Evolutionary conservation across 1,140 invertebrate genomes (phyloP).

Genomic region (Mycetomoellerius zeteki): DNA sequence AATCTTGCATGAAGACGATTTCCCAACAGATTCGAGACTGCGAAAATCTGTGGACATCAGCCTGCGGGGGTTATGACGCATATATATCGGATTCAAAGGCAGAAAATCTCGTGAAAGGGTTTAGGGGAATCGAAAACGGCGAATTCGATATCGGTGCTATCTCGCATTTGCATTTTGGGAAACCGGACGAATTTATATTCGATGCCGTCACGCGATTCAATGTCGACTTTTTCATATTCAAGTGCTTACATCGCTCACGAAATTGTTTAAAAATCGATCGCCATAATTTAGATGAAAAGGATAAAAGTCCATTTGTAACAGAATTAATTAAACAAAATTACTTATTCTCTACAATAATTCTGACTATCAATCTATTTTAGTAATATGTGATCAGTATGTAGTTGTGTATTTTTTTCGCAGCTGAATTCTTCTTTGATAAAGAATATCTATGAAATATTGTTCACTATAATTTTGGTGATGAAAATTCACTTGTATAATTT

Average conservation of each 20-base stretch:
- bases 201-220: conserved; percentile 32
- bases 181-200: conserved; percentile 62
- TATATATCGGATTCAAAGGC: conserved; percentile 34
- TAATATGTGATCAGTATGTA: not conserved
- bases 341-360: not conserved
- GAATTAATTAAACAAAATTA: not conserved
- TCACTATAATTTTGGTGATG: not conserved
- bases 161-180: conserved; percentile 65
- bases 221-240: conserved; percentile 52
- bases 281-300: not conserved
- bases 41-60: conserved; percentile 69
- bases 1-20: conserved; percentile 65
- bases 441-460: not conserved
- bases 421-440: not conserved
- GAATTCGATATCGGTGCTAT: conserved; percentile 71
- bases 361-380: not conserved
- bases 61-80: conserved; percentile 55
- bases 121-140: conserved; percentile 72
- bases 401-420: not conserved
- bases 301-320: not conserved
- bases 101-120: conserved; percentile 56
- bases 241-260: conserved; percentile 36
- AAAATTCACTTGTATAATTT: conserved; percentile 9
- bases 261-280: conserved; percentile 46
- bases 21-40: conserved; percentile 38